These are phyloP conservation scores for Microplitis mediator DNA, from an alignment of 1,140 invertebrate species.

Conservation along the genomic window DNA sequence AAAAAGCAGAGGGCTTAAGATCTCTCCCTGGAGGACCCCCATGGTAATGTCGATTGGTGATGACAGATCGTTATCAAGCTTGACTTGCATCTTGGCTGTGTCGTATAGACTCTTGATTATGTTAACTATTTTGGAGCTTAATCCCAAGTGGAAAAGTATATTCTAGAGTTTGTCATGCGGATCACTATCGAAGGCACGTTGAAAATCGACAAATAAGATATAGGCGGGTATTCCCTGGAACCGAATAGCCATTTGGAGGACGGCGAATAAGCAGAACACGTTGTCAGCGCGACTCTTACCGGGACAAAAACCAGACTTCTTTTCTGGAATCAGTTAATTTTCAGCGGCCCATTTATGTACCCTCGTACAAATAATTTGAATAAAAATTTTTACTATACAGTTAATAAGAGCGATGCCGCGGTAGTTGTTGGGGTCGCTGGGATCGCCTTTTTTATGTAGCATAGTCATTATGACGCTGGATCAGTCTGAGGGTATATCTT, in stretches of 20 bases:
- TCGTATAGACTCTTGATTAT: slow-evolving; percentile 34
- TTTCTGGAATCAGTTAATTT: slow-evolving; percentile 27
- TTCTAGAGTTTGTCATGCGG: slow-evolving; percentile 13
- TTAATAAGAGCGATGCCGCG: background rate
- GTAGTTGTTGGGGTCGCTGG: slow-evolving; percentile 5
- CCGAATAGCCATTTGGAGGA: slow-evolving; percentile 18
- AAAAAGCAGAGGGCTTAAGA: slow-evolving; percentile 34
- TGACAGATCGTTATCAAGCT: background rate
- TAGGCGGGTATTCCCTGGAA: background rate
- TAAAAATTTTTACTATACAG: background rate
- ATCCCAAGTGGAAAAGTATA: slow-evolving; percentile 32
- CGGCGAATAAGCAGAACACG: slow-evolving; percentile 29
- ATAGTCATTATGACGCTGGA: background rate
- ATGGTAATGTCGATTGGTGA: slow-evolving; percentile 21
- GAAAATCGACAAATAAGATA: slow-evolving; percentile 34
- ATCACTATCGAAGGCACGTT: slow-evolving; percentile 34
- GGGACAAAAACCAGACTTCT: slow-evolving; percentile 33
- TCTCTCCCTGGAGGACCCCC: slow-evolving; percentile 38
- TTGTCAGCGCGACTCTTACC: slow-evolving; percentile 29
- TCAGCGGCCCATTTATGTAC: background rate
- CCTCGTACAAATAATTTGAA: no score
- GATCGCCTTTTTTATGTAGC: slow-evolving; percentile 30
- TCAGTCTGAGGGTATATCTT: slow-evolving; percentile 2
- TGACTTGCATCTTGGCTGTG: slow-evolving; percentile 26
- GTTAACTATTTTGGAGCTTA: slow-evolving; percentile 35